These are phyloP conservation scores for Psophia crepitans DNA, from an alignment of 2,113 vertebrate species.

Conservation along the genomic window DNA sequence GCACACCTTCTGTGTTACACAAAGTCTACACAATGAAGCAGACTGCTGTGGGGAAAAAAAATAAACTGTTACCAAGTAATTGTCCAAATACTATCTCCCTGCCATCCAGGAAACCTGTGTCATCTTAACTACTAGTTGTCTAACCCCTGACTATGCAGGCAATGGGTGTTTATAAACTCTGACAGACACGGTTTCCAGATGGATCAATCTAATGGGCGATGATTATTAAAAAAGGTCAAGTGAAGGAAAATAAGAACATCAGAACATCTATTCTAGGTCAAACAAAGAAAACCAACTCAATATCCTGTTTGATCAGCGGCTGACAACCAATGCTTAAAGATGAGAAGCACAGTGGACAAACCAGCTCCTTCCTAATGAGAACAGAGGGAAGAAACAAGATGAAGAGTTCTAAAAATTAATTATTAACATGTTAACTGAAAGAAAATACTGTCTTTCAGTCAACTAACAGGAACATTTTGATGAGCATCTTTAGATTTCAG, in stretches of 20 bases:
- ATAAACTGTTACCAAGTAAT: background rate
- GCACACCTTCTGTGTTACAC: background rate
- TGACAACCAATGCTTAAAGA: background rate
- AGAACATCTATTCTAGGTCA: background rate
- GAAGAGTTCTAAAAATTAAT: background rate
- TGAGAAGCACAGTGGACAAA: background rate
- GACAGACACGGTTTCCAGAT: background rate
- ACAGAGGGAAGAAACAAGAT: background rate
- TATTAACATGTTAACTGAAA: background rate
- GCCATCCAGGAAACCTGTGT: background rate
- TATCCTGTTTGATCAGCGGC: background rate
- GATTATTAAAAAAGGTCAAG: background rate
- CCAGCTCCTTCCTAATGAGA: background rate
- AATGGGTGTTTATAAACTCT: background rate
- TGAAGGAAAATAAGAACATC: background rate
- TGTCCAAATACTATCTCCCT: background rate
- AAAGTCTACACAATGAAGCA: background rate
- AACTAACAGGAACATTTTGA: background rate
- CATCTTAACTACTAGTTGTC: background rate
- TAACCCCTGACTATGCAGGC: background rate
- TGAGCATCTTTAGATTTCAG: background rate
- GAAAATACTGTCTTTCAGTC: background rate
- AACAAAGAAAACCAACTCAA: background rate
- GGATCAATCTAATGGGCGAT: background rate
- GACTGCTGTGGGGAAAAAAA: background rate